Conservation (phyloP, 2,113 vertebrate genomes). For the Astatoreochromis straeleni region DNA sequence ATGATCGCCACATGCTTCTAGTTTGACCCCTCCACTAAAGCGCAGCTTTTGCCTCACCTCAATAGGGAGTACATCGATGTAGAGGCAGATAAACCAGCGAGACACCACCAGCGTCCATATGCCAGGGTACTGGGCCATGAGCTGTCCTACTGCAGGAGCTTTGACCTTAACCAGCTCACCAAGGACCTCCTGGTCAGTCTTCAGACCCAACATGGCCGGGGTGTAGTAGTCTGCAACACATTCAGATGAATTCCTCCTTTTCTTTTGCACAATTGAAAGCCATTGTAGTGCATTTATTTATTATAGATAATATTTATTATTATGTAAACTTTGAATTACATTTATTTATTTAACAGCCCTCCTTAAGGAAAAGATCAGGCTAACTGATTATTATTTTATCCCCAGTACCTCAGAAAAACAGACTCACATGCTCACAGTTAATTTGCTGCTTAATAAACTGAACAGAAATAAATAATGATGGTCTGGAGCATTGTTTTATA, state of each 20-base stretch:
- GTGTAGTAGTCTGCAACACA: conserved; percentile 84
- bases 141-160: conserved; percentile 81
- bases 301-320: neutral
- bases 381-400: neutral
- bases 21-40: neutral
- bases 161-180: conserved; percentile 87
- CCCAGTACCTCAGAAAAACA: neutral
- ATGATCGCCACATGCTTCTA: neutral
- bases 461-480: neutral
- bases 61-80: conserved; percentile 88
- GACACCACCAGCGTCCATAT: conserved; percentile 90
- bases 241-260: neutral
- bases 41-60: conserved; percentile 73
- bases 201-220: conserved; percentile 86
- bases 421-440: neutral
- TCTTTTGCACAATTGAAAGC: neutral
- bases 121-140: conserved; percentile 80
- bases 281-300: neutral
- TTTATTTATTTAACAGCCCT: neutral
- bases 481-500: neutral
- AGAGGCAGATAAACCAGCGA: conserved; percentile 96
- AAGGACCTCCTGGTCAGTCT: conserved; percentile 89
- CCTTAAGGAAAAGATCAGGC: neutral
- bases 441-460: neutral
- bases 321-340: neutral